These are phyloP conservation scores for Nomia melanderi DNA, from an alignment of 1,140 invertebrate genomes.

Conservation along the genomic window DNA sequence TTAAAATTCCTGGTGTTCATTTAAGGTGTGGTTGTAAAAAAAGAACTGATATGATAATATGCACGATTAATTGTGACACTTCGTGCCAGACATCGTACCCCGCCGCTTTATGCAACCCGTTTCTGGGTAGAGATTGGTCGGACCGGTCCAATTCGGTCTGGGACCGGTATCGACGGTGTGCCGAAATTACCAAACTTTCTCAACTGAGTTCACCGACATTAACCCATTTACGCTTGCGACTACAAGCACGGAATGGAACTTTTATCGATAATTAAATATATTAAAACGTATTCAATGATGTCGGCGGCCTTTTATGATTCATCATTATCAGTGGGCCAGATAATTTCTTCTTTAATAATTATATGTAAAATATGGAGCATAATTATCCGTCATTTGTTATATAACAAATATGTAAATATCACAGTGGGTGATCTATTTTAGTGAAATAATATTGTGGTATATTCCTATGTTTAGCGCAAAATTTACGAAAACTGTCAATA, in stretches of 20 bases:
- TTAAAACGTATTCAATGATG: background rate
- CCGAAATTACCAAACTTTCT: conserved; percentile 55
- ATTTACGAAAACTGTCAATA: too few species aligned
- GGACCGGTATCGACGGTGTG: conserved; percentile 42
- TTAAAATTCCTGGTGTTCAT: background rate
- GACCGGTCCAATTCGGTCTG: conserved; percentile 55
- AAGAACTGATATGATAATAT: conserved; percentile 20
- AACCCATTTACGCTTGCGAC: conserved; percentile 37
- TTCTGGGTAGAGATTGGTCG: conserved; percentile 33
- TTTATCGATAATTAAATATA: conserved; percentile 10
- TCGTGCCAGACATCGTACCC: conserved; percentile 36
- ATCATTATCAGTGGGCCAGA: too few species aligned
- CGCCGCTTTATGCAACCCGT: conserved; percentile 55
- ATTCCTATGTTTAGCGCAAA: too few species aligned
- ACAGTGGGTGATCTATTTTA: background rate
- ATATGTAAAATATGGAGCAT: background rate
- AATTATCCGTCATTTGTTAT: background rate
- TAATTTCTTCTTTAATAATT: background rate
- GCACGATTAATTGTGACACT: conserved; percentile 49
- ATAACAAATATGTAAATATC: background rate
- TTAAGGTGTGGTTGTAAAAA: conserved; percentile 28
- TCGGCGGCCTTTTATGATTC: background rate
- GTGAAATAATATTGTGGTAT: background rate
- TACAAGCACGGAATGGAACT: background rate
- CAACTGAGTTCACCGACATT: conserved; percentile 36